A percentile compares a stretch with the other conserved stretches of the same genome.
These are phyloP conservation scores for Nothura maculosa DNA, from an alignment of 2,797 vertebrate species.

Conservation along the genomic window DNA sequence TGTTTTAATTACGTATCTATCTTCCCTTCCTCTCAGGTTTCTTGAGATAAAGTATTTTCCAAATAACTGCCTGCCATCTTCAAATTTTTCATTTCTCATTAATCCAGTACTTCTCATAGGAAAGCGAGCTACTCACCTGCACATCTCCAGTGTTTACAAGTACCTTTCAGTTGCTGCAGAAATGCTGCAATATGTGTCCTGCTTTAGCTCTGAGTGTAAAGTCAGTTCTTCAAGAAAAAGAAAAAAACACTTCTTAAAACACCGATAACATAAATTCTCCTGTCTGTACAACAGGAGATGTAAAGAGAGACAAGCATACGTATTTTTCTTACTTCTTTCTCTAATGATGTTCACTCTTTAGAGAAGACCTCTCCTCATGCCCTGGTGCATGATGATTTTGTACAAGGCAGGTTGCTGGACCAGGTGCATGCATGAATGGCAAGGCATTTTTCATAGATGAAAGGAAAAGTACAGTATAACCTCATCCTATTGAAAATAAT, in stretches of 20 bases:
- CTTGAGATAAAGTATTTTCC: background rate
- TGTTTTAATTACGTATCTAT: background rate
- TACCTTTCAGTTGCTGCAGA: background rate
- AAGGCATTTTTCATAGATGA: slow-evolving; percentile 54
- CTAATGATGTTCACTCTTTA: background rate
- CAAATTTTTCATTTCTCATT: background rate
- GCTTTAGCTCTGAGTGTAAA: background rate
- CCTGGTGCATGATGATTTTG: background rate
- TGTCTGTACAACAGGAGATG: background rate
- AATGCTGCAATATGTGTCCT: rapidly evolving
- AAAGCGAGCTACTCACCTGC: background rate
- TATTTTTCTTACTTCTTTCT: background rate
- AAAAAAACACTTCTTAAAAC: background rate
- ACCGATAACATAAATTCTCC: background rate
- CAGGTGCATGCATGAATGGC: background rate
- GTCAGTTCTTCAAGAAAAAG: background rate
- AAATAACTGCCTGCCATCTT: background rate
- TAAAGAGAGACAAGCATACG: slow-evolving; percentile 24
- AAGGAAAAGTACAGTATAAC: slow-evolving; percentile 54
- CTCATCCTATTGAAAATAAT: slow-evolving; percentile 49
- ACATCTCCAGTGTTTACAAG: background rate
- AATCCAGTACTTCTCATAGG: background rate
- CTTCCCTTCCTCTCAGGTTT: background rate
- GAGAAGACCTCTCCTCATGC: background rate
- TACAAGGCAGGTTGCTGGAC: slow-evolving; percentile 23